A percentile compares a stretch with the other conserved stretches of the same genome.
These are phyloP conservation scores for Ginglymostoma cirratum DNA, from an alignment of 2,113 vertebrate genomes.

Conservation along the genomic window DNA sequence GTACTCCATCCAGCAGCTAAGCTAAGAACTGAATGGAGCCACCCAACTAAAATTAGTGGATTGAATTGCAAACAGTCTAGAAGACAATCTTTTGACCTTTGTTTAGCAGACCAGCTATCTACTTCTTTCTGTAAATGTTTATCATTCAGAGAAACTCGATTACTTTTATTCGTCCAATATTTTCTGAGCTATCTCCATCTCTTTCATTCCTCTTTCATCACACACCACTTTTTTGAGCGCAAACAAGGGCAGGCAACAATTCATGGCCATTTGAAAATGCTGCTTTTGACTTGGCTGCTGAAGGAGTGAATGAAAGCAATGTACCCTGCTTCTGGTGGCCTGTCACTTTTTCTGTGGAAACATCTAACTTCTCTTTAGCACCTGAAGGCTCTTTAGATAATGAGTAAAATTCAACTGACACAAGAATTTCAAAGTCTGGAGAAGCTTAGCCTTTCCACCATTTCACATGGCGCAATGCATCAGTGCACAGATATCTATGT, in stretches of 20 bases:
- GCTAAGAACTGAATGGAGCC: neutral
- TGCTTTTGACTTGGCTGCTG: neutral
- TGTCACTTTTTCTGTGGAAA: neutral
- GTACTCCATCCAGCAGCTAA: neutral
- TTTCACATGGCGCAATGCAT: neutral
- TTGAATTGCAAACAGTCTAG: neutral
- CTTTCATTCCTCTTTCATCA: neutral
- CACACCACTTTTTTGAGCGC: neutral
- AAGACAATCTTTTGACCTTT: neutral
- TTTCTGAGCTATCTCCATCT: neutral
- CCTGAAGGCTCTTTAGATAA: neutral
- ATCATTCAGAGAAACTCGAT: neutral
- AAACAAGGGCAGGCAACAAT: neutral
- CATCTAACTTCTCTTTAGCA: neutral
- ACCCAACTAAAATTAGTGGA: neutral
- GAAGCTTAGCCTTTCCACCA: neutral
- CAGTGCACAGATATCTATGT: neutral
- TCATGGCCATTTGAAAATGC: neutral
- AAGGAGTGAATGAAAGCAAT: neutral
- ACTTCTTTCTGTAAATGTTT: neutral
- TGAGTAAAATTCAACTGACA: neutral
- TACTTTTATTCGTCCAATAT: neutral
- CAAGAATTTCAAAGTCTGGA: neutral
- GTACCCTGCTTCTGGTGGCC: neutral
- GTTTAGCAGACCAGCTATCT: neutral